Evolutionary conservation across 2,888 invertebrate genomes (phyloP).

Genomic region (Nesidiocoris tenuis): DNA sequence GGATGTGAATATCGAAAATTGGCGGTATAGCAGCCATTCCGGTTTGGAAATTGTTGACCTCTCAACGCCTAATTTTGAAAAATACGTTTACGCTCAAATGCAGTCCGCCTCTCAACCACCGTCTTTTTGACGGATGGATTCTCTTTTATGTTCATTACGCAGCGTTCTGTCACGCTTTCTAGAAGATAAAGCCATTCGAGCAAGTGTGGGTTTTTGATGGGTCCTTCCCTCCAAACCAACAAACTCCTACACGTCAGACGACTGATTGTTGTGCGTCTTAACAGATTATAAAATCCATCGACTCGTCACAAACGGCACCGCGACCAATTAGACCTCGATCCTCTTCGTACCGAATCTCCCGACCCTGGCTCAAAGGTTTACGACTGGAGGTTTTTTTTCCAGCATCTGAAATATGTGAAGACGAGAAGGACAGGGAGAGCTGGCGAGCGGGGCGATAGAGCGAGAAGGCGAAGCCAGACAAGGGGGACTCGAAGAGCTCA

Average conservation of each 20-base stretch:
- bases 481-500: not conserved
- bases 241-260: not conserved
- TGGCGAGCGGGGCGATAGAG: not conserved
- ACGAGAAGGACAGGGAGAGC: not conserved
- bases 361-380: not conserved
- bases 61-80: too few relatives aligned
- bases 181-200: not conserved
- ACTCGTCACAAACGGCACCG: conserved; percentile 18
- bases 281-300: not conserved
- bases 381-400: not conserved
- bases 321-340: conserved; percentile 12
- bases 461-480: not conserved
- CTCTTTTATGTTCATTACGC: too few relatives aligned
- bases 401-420: not conserved
- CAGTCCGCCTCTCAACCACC: too few relatives aligned
- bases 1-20: too few relatives aligned
- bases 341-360: not conserved
- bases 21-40: too few relatives aligned
- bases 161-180: too few relatives aligned
- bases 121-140: too few relatives aligned
- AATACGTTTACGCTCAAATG: too few relatives aligned
- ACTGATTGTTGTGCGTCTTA: not conserved
- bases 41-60: too few relatives aligned
- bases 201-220: not conserved
- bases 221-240: not conserved